These are phyloP conservation scores for Coptotermes formosanus DNA, from an alignment of 1,140 invertebrate genomes.

Conservation along the genomic window DNA sequence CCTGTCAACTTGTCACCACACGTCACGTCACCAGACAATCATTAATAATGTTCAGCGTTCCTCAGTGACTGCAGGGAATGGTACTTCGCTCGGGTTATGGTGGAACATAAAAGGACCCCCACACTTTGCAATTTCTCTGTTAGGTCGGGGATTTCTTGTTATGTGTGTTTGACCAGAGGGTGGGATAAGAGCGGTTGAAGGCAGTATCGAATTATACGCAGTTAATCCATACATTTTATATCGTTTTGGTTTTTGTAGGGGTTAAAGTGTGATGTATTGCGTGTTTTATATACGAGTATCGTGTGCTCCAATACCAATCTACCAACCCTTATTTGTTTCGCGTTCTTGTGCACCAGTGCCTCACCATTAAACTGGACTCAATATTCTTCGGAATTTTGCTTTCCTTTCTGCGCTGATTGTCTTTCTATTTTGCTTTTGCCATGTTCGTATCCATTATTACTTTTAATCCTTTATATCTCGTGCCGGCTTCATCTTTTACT, in stretches of 20 bases:
- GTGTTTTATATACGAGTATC: background rate
- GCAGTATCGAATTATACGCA: background rate
- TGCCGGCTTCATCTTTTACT: too few relatives aligned
- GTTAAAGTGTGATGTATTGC: background rate
- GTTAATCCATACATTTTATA: background rate
- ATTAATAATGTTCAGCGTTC: background rate
- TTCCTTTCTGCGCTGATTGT: too few relatives aligned
- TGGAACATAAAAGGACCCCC: background rate
- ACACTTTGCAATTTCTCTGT: background rate
- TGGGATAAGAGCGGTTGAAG: background rate
- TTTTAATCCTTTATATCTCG: too few relatives aligned
- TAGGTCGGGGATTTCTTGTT: conserved; percentile 3
- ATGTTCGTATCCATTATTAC: too few relatives aligned
- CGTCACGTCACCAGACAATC: background rate
- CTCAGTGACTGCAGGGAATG: background rate
- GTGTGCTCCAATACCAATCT: background rate
- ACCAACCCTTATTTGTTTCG: background rate
- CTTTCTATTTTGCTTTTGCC: too few relatives aligned
- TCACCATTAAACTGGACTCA: background rate
- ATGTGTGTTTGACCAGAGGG: background rate
- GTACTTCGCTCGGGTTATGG: background rate
- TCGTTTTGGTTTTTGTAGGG: background rate
- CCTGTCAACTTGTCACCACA: background rate
- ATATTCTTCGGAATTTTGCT: too few relatives aligned
- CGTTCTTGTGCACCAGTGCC: background rate